Evolutionary conservation across 2,113 vertebrate genomes (phyloP).

Genomic region (Carassius carassius): DNA sequence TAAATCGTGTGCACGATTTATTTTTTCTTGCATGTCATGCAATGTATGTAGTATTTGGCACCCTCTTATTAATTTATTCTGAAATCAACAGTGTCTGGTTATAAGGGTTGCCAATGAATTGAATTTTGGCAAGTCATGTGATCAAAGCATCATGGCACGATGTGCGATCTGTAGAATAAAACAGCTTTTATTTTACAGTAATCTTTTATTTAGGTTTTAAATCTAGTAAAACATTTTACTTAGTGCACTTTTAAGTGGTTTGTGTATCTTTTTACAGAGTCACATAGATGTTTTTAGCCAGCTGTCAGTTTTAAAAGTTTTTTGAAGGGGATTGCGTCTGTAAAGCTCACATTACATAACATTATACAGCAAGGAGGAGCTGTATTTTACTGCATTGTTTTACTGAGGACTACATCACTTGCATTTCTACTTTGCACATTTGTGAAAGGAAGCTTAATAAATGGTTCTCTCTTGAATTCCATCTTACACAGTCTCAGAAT

Average conservation of each 20-base stretch:
- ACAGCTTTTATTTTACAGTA: not conserved
- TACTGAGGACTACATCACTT: constrained; percentile 13
- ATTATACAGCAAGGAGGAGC: constrained; percentile 37
- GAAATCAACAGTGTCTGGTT: not conserved
- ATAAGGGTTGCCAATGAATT: not conserved
- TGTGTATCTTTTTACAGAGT: constrained; percentile 59
- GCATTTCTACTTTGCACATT: constrained; percentile 62
- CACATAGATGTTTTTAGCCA: constrained; percentile 14
- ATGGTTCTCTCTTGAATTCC: constrained; percentile 63
- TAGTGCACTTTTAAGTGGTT: constrained; percentile 59
- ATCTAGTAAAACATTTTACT: constrained; percentile 48
- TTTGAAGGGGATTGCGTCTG: constrained; percentile 6
- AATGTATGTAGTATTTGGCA: not conserved
- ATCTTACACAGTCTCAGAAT: constrained; percentile 67
- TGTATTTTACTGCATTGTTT: constrained; percentile 13
- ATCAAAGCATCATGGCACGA: not conserved
- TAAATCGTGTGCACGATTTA: too few species aligned
- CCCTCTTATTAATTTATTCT: not conserved
- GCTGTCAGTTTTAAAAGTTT: constrained; percentile 42
- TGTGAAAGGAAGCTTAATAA: constrained; percentile 66
- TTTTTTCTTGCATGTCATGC: too few species aligned
- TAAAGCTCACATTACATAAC: constrained; percentile 5
- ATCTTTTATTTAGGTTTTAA: not conserved
- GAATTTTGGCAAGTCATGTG: not conserved
- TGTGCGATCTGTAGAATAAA: not conserved